Percentiles rank a stretch among this genome's conserved stretches.
Evolutionary conservation across 2,797 vertebrate genomes (phyloP).

Genomic region (Alauda arvensis): DNA sequence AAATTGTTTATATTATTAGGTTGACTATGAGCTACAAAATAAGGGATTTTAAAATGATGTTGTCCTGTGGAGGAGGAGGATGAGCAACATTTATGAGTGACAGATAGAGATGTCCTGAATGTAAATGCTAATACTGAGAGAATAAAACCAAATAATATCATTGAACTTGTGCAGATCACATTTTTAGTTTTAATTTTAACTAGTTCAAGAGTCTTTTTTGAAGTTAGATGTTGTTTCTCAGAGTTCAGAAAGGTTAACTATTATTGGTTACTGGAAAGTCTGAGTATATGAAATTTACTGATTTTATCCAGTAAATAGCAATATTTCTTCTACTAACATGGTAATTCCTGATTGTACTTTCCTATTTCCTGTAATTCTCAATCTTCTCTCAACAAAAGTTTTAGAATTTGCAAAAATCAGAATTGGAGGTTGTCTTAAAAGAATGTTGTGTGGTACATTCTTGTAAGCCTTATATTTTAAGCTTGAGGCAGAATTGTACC

Average conservation of each 20-base stretch:
- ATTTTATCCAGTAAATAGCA: background rate
- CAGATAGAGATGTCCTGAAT: background rate
- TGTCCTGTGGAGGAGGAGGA: background rate
- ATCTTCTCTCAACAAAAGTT: background rate
- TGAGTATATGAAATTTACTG: background rate
- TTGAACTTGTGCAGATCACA: background rate
- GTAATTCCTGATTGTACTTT: background rate
- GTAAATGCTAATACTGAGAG: background rate
- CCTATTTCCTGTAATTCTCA: background rate
- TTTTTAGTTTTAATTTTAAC: background rate
- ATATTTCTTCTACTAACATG: background rate
- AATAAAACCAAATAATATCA: background rate
- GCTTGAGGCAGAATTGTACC: background rate
- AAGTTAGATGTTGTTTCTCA: background rate
- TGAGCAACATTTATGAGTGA: background rate
- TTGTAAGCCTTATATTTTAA: background rate
- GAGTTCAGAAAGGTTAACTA: background rate
- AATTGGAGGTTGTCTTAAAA: background rate
- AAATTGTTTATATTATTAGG: background rate
- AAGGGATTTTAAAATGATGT: background rate
- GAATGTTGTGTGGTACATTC: fast-evolving
- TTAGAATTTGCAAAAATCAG: background rate
- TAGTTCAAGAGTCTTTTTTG: background rate
- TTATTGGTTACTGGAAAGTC: background rate
- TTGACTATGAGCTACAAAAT: background rate